phyloP scores from a whole-genome alignment of 1,140 invertebrate genomes.

The Penaeus japonicus region DNA sequence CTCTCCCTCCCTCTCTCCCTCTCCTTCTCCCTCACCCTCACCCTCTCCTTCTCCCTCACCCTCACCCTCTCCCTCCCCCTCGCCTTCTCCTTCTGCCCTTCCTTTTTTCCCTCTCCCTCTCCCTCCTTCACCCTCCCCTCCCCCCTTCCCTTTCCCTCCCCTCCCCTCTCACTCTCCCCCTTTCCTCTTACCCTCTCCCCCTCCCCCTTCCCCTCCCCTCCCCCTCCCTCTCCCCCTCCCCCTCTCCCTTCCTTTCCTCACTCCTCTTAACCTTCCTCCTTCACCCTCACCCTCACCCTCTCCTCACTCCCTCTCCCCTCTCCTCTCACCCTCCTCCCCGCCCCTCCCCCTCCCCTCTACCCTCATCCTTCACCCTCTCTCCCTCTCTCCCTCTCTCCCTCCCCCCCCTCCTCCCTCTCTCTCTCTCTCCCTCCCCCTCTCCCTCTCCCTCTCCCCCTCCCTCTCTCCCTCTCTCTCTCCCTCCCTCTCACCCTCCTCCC shows the following conservation, averaged over 20 bases:
- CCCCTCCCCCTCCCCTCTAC: no score
- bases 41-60: background rate
- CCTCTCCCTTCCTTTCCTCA: background rate
- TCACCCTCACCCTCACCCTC: no score
- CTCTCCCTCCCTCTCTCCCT: background rate
- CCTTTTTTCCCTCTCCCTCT: background rate
- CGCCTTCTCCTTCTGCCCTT: background rate
- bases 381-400: background rate
- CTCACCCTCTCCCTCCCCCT: background rate
- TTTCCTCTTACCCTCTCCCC: background rate
- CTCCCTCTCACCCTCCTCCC: background rate
- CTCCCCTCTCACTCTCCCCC: background rate
- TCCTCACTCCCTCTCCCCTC: background rate
- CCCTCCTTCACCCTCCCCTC: background rate
- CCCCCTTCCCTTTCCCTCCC: no score
- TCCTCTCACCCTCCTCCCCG: background rate
- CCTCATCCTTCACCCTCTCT: no score
- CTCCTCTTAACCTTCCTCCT: no score
- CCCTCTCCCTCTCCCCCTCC: background rate
- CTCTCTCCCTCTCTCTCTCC: no score
- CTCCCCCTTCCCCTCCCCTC: background rate
- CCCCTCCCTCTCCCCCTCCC: background rate
- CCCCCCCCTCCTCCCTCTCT: no score
- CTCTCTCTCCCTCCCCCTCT: no score
- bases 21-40: no score